Evolutionary conservation across 2,797 vertebrate genomes (phyloP), one percentile per base, ranked within the genome.

Genomic region (Syndactyla subalaris): DNA sequence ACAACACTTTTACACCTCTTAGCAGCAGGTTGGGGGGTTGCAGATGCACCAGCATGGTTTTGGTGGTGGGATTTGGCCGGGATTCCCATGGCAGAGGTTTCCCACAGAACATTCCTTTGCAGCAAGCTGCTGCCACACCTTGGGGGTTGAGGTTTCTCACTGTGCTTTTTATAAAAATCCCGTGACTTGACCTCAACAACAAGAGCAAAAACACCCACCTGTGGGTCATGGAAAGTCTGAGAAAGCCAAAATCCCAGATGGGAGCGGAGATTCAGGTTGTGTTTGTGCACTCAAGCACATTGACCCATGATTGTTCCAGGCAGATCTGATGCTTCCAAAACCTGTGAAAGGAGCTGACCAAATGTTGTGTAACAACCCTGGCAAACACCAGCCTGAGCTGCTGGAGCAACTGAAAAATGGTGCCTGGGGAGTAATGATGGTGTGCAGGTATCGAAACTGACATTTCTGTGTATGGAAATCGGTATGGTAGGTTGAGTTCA

Each of bases 401-500:
- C 36, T 48, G 7, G 15, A 70, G 20, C 32, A 32, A 23, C 52
- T 20, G 5, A 38, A 48, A 21, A 5, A 5, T 6, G 36, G 10
- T 27, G 32, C 6, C 29, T 4, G 15, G 20, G 29, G 9, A 70
- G 6, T 1, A 3, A 2, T 14, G n/a, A 0, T 43, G 30, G 30
- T 2, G 4, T 4, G 2, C 3, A 23, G 32, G 5, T 45, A 2
- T 30, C 19, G 2, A 32, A 41, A 6, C 4, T 27, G 54, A 48
- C 0, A 1, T 27, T 36, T 19, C 12, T 63, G 1, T 13, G 4
- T 3, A 0, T 7, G 20, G n/a, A 45, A 51, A 14, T 23, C 20
- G 1, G 3, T 73, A 17, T 22, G 39, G 6, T 29, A 27, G 38
- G 12, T 65, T 0, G 3, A 7, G 16, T 29, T 48, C 6, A 9